Conservation (phyloP, 2,888 invertebrate species). For the Machimus atricapillus region DNA sequence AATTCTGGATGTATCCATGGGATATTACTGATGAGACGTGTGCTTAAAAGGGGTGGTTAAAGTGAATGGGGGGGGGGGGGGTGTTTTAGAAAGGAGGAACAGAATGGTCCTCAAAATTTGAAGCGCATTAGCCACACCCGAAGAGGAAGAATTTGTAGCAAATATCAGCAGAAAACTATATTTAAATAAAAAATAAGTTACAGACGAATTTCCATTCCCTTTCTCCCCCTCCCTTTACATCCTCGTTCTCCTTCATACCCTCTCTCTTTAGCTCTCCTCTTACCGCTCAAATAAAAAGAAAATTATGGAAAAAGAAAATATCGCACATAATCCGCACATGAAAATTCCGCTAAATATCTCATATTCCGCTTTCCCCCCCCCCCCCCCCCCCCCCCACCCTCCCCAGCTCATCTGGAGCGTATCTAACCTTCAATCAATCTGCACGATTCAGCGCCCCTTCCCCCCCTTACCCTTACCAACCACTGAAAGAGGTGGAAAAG, state of each 20-base stretch:
- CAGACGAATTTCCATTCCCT: neutral
- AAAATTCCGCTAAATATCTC: neutral
- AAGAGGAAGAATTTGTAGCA: neutral
- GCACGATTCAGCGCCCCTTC: neutral
- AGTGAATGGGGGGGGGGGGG: neutral
- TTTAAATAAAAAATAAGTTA: neutral
- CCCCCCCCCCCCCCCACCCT: neutral
- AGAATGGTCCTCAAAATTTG: neutral
- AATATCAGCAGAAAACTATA: neutral
- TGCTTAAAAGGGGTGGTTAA: neutral
- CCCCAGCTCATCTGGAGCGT: neutral
- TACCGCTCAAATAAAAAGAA: neutral
- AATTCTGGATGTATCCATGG: neutral
- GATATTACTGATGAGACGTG: neutral
- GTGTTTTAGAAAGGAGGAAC: neutral
- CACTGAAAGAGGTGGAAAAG: no score
- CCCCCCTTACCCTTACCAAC: neutral
- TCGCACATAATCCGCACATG: neutral
- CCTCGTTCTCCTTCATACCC: neutral
- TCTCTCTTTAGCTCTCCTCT: neutral
- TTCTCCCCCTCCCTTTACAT: no score
- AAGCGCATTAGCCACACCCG: neutral
- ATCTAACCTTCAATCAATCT: neutral
- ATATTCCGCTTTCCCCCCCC: neutral
- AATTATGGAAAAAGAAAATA: neutral